Conservation (phyloP, 2,797 vertebrate genomes). For the Smutsia temminckii region DNA sequence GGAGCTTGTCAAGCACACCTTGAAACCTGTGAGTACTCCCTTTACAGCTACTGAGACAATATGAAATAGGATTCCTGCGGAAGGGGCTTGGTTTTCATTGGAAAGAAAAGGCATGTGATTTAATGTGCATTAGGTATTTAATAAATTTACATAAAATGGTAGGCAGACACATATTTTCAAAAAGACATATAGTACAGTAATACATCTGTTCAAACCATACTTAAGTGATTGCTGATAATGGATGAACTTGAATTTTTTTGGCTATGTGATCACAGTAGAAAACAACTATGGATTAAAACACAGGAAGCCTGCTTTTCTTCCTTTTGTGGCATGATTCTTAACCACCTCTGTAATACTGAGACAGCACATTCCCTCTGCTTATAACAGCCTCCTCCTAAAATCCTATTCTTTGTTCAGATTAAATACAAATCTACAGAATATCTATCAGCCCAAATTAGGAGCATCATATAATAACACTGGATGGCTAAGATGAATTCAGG, state of each 20-base stretch:
- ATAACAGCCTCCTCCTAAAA: not conserved
- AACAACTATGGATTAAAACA: slow-evolving; percentile 30
- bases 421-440: not conserved
- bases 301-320: not conserved
- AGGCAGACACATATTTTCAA: not conserved
- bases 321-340: not conserved
- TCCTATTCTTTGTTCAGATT: not conserved
- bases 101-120: not conserved
- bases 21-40: not conserved
- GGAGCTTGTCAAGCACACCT: not conserved
- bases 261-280: not conserved
- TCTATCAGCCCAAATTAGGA: slow-evolving; percentile 1
- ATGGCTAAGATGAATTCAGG: not conserved
- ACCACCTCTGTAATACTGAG: not conserved
- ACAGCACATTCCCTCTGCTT: not conserved
- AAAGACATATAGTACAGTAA: not conserved
- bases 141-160: not conserved
- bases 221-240: not conserved
- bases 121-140: not conserved
- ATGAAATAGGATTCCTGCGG: not conserved
- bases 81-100: not conserved
- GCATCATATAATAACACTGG: not conserved
- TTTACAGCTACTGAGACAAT: not conserved
- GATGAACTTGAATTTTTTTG: not conserved
- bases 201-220: not conserved